Base-by-base conservation (phyloP, 2,888 invertebrate genomes). In the Phasia obesa region DNA sequence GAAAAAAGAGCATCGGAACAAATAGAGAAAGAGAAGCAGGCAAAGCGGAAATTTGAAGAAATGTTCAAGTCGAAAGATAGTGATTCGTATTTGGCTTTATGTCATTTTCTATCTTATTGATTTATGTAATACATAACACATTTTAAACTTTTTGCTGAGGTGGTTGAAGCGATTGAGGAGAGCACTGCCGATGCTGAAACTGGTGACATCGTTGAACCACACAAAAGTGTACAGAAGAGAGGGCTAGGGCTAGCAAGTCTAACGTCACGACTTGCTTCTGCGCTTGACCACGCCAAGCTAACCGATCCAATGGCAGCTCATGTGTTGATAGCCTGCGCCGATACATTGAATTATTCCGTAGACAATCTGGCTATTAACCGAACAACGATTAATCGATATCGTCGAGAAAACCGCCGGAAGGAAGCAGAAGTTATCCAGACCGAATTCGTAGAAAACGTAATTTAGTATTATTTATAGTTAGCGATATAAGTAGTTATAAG, bases 301-400 rank as follows among this genome's bases (percentile, higher is more conserved):
- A 31, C 49, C 49, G 49, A 49, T 44, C 3, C 42, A 42, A 42
- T 42, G 42, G 42, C 42, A 42, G 42, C 42, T 42, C 42, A 38
- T 47, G 38, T 38, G 38, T 38, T 38, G 38, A 55, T 31, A 55
- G 55, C 27, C 55, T 55, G 55, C 55, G 17, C 55, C 27, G 27
- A 55, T 35, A 19, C 57, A 57, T 57, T 57, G 57, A 57, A 19
- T 57, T 35, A 57, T 57, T 57, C 35, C 35, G 57, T 57, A 35
- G 57, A 57, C 57, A 35, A 35, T 31, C 35, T 57, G 57, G 35
- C 57, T 57, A 57, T 57, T 57, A 57, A 57, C 35, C 35, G 57
- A 57, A 57, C 57, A 57, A 57, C 35, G 57, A 57, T 57, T 57
- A 57, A 35, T 57, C 57, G 57, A 57, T 57, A 57, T 57, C 57